These are phyloP conservation scores for Crenichthys baileyi DNA, from an alignment of 2,797 vertebrate species.

Conservation along the genomic window DNA sequence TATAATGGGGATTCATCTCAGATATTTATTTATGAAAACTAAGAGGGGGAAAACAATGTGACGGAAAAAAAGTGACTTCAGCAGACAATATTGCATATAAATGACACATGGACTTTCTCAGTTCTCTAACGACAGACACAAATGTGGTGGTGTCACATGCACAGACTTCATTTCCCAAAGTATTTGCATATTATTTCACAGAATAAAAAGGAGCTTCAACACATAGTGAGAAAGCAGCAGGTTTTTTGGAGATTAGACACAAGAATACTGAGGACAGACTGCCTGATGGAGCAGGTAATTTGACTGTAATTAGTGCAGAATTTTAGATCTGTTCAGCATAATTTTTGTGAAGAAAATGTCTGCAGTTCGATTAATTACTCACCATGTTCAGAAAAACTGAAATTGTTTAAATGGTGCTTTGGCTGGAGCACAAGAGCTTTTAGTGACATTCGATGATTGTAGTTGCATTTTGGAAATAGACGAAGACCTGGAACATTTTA, in stretches of 20 bases:
- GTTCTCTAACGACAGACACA: slow-evolving; percentile 31
- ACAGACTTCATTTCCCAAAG: slow-evolving; percentile 41
- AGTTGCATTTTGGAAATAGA: background rate
- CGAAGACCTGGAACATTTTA: background rate
- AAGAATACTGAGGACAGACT: slow-evolving; percentile 23
- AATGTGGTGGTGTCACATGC: slow-evolving; percentile 29
- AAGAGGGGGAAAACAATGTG: slow-evolving; percentile 23
- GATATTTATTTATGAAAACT: slow-evolving; percentile 44
- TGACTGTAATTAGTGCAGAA: slow-evolving; percentile 41
- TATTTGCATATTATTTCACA: slow-evolving; percentile 72
- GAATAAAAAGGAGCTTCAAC: slow-evolving; percentile 41
- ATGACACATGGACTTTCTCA: slow-evolving; percentile 12
- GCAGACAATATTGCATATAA: slow-evolving; percentile 40
- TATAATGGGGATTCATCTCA: slow-evolving; percentile 26
- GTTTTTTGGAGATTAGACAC: slow-evolving; percentile 47
- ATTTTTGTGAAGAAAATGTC: slow-evolving; percentile 23
- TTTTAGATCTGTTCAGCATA: background rate
- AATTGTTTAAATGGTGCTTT: background rate
- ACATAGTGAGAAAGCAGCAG: slow-evolving; percentile 33
- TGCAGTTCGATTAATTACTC: slow-evolving; percentile 4
- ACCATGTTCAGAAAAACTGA: background rate
- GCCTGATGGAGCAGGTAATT: slow-evolving; percentile 39
- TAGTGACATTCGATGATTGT: slow-evolving; percentile 15
- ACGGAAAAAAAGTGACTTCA: slow-evolving; percentile 20
- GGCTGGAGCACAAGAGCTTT: background rate